A percentile compares a stretch with the other conserved stretches of the same genome.
Evolutionary conservation across 2,797 vertebrate genomes (phyloP).

Genomic region (Leuciscus waleckii): DNA sequence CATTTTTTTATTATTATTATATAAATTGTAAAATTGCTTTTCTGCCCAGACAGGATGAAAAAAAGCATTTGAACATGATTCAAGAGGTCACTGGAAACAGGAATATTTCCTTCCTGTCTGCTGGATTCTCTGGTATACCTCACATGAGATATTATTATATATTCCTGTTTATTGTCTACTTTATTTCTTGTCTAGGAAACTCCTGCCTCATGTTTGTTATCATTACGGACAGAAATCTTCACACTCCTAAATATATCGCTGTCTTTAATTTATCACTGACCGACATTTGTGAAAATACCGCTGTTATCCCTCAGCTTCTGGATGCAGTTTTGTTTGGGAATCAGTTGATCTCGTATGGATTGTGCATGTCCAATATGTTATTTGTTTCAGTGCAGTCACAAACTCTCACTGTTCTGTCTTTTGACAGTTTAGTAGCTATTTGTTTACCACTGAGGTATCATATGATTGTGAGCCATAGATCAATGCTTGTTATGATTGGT

Average conservation of each 20-base stretch:
- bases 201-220: slow-evolving; percentile 66
- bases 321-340: slow-evolving; percentile 46
- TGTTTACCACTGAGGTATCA: slow-evolving; percentile 68
- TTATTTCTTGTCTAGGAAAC: slow-evolving; percentile 67
- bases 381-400: slow-evolving; percentile 65
- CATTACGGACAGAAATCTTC: slow-evolving; percentile 60
- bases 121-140: slow-evolving; percentile 59
- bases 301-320: slow-evolving; percentile 64
- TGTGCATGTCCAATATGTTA: slow-evolving; percentile 43
- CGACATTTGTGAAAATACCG: slow-evolving; percentile 68
- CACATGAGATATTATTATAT: slow-evolving; percentile 49
- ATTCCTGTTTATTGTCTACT: slow-evolving; percentile 67
- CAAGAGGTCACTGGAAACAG: not conserved
- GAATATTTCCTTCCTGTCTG: slow-evolving; percentile 58
- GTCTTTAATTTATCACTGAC: slow-evolving; percentile 68
- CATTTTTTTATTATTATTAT: not conserved
- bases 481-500: slow-evolving; percentile 58
- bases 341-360: slow-evolving; percentile 33
- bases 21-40: not conserved
- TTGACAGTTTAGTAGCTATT: slow-evolving; percentile 70
- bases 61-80: not conserved
- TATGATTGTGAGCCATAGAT: slow-evolving; percentile 59
- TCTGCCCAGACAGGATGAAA: not conserved
- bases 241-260: slow-evolving; percentile 50
- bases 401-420: slow-evolving; percentile 63